Conservation (phyloP, 2,888 invertebrate genomes). For the Nesidiocoris tenuis region DNA sequence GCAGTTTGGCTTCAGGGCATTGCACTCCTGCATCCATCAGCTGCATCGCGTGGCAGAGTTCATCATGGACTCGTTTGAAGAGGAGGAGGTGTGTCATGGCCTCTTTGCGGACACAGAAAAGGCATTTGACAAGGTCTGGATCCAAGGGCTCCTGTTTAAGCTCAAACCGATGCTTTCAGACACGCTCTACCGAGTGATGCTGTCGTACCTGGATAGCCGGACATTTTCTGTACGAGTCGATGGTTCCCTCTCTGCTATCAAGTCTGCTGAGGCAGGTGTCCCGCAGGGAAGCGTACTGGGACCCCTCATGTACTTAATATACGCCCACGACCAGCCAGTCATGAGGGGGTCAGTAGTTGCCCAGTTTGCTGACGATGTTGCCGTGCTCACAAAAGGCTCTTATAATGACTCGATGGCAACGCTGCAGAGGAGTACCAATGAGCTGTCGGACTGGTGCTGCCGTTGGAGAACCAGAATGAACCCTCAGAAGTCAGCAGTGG, state of each 20-base stretch:
- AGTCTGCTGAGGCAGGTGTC: constrained; percentile 20
- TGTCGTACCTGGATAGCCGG: constrained; percentile 27
- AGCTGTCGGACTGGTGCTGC: not conserved
- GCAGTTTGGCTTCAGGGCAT: constrained; percentile 4
- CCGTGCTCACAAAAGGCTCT: not conserved
- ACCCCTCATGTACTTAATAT: constrained; percentile 21
- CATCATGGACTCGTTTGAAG: constrained; percentile 13
- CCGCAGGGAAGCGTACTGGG: constrained; percentile 37
- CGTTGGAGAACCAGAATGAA: constrained; percentile 18
- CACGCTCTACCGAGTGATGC: constrained; percentile 20
- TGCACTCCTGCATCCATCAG: too few species aligned
- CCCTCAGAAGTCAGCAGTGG: constrained; percentile 4
- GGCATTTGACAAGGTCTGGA: constrained; percentile 6
- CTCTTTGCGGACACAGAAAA: constrained; percentile 23
- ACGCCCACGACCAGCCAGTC: constrained; percentile 12
- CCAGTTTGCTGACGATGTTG: constrained; percentile 19
- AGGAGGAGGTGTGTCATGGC: constrained; percentile 3
- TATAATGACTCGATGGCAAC: not conserved
- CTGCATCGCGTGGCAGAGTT: not conserved
- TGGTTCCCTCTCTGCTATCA: not conserved
- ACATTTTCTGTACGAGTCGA: constrained; percentile 16
- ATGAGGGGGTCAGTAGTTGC: not conserved
- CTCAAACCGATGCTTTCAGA: constrained; percentile 2
- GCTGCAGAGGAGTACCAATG: constrained; percentile 2
- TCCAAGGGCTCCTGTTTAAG: constrained; percentile 1